Evolutionary conservation across 2,113 vertebrate genomes (phyloP), one percentile per base, ranked within the genome.

Genomic region (Neotoma lepida): DNA sequence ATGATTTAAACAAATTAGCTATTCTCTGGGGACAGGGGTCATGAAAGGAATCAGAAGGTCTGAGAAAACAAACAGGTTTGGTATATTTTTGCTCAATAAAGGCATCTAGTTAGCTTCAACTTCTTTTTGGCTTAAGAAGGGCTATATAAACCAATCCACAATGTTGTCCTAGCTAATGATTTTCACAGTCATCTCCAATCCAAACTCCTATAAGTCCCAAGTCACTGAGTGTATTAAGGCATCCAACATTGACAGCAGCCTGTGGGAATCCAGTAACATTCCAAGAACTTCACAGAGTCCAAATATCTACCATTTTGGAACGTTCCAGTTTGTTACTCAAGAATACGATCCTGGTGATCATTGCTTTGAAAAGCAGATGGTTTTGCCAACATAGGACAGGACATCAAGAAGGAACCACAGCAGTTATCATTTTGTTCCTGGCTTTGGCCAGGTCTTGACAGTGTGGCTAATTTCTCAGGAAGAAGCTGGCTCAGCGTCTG

Each of bases 401-500:
- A 84, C 46, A 28, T 0, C 2, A 9, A 61, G 77, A 66, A 63
- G 44, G 33, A 13, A 4, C 13, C 8, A 14, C n/a, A 30, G 41
- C 64, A 2, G 18, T 70, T 54, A 66, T 15, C 0, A 0, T 39
- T 82, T 41, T 90, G 33, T 13, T 46, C 24, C 84, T 58, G 8
- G 35, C 89, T 22, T 71, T 80, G 49, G 15, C 61, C 73, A 86
- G 26, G 86, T 70, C 61, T 89, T 93, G 56, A 96, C 14, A 39
- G 26, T 24, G 41, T 93, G 85, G 44, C 30, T 93, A 56, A 87
- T 70, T 64, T 91, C 88, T 89, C 93, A 99, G 98, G 95, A 99
- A 98, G 97, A 99, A 99, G 96, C 96, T 99, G 92, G 98, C 98
- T 74, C 98, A 98, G 96, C 97, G 97, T 33, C 97, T 99, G 51